Conservation (phyloP, 23 tunicate genomes). For the Aplidium turbinatum region DNA sequence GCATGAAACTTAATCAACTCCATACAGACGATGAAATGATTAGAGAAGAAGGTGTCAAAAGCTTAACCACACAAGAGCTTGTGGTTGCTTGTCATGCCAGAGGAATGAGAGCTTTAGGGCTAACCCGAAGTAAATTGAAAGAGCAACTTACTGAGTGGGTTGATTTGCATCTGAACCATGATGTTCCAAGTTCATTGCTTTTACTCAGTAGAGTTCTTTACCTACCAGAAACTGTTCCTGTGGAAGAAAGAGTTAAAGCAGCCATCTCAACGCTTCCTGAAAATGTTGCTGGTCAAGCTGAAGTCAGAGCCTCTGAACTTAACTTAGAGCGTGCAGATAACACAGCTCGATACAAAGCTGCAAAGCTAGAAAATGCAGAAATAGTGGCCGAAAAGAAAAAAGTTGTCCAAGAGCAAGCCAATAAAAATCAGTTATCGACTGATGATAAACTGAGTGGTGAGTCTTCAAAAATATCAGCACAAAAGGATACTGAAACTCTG, state of each 20-base stretch:
- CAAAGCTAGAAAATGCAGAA: slow-evolving; percentile 50
- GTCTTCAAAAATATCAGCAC: neutral
- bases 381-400: slow-evolving; percentile 38
- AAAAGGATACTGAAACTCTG: slow-evolving; percentile 18
- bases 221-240: slow-evolving; percentile 81
- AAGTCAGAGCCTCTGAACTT: slow-evolving; percentile 84
- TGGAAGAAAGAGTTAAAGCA: slow-evolving; percentile 62
- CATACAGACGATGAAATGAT: slow-evolving; percentile 81
- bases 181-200: slow-evolving; percentile 80
- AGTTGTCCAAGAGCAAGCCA: slow-evolving; percentile 26
- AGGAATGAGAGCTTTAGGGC: slow-evolving; percentile 87
- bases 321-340: slow-evolving; percentile 87
- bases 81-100: slow-evolving; percentile 80
- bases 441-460: slow-evolving; percentile 23
- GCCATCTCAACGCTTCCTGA: slow-evolving; percentile 84
- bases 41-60: slow-evolving; percentile 74
- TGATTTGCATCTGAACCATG: slow-evolving; percentile 76
- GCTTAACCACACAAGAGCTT: slow-evolving; percentile 72
- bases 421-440: slow-evolving; percentile 19
- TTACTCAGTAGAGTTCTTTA: slow-evolving; percentile 74
- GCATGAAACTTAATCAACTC: slow-evolving; percentile 72
- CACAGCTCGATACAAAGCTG: slow-evolving; percentile 67
- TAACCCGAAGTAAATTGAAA: slow-evolving; percentile 53
- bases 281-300: slow-evolving; percentile 75
- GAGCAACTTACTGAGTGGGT: slow-evolving; percentile 85